Base-by-base conservation (phyloP, 2,888 invertebrate genomes). In the Hartigia nigra region DNA sequence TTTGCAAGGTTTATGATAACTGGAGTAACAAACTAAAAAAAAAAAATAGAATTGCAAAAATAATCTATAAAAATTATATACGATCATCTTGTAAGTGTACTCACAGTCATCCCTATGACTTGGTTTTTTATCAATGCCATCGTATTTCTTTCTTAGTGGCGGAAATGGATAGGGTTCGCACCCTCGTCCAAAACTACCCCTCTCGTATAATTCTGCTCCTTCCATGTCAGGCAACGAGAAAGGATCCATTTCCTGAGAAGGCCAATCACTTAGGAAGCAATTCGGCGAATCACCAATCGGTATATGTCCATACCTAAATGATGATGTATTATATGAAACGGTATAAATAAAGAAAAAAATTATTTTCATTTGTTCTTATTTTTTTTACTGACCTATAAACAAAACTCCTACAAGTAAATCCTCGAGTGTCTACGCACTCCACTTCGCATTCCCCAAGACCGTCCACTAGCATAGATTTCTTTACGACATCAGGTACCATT, bases 181-280 rank as follows among this genome's bases (percentile, higher is more conserved):
- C 0, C 97, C 97, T 77, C 96, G 94, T 0, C 96, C 97, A 85
- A 95, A 97, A 89, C 96, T 97, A 0, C 96, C 96, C 74, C 97
- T 92, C 81, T 97, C 95, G 84, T 96, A 97, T 35, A 97, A 91
- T 90, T 97, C 96, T 79, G 96, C 96, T 0, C 94, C 94, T 1
- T 93, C 85, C 84, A 88, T 92, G 82, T 95, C 95, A 5, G 94
- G 92, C 72, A 94, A 92, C 35, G 95, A 92, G 32, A 88, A 91
- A 74, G 94, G 93, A 86, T 95, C 93, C 79, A 96, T 93, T 74
- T 96, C 95, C 32, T 93, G 92, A 9, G 94, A 94, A 0, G 94
- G 94, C 92, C 95, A 95, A 82, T 97, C 96, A 0, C 96, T 96
- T 9, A 97, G 91, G 75, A 95, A 95, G 84, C 97, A 97, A 90